Evolutionary conservation across 2,113 vertebrate genomes (phyloP).

Genomic region (Daphoenositta chrysoptera): DNA sequence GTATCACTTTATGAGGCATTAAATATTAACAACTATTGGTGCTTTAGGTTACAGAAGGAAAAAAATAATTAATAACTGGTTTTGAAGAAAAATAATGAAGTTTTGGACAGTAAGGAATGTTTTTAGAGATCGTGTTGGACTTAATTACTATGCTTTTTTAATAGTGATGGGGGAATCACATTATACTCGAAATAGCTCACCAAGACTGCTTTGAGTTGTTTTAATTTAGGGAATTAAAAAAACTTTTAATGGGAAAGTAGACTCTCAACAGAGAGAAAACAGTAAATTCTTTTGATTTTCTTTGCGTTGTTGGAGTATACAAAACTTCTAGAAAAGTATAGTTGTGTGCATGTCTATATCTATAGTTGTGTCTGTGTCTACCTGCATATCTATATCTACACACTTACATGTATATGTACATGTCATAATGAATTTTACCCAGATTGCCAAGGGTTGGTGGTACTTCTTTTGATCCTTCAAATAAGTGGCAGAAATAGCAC

Average conservation of each 20-base stretch:
- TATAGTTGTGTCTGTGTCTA: background rate
- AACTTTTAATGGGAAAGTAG: background rate
- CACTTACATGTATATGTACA: accelerated
- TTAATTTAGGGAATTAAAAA: background rate
- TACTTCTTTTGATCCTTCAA: background rate
- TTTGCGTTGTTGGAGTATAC: background rate
- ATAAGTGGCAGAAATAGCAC: background rate
- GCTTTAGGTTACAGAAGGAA: background rate
- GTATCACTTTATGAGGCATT: background rate
- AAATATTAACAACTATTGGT: background rate
- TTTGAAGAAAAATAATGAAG: background rate
- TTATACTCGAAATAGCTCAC: background rate
- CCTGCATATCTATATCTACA: background rate
- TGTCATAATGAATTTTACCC: background rate
- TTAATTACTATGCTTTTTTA: background rate
- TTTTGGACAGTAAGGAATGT: background rate
- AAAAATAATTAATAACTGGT: background rate
- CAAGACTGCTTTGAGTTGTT: background rate
- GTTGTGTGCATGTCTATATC: background rate
- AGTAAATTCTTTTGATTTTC: accelerated
- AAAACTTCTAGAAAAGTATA: background rate
- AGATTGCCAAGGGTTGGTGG: background rate
- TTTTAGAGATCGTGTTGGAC: background rate
- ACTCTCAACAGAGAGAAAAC: background rate
- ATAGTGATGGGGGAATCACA: background rate